A percentile compares a stretch with the other conserved stretches of the same genome.
Conservation (phyloP, 2,113 vertebrate genomes). For the Equus przewalskii region DNA sequence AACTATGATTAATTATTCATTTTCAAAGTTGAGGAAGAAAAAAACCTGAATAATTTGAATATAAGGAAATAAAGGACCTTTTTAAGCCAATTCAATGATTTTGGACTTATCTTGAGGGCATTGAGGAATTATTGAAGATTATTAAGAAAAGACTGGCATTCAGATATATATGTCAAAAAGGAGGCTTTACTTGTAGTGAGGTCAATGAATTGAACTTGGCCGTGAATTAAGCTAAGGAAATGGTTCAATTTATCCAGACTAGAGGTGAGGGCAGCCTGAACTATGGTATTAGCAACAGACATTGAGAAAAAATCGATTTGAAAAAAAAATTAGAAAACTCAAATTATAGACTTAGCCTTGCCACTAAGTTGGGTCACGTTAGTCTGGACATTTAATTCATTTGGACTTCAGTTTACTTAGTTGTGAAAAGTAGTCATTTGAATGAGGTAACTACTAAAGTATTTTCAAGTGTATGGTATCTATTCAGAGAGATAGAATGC, state of each 20-base stretch:
- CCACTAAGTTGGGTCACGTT: background rate
- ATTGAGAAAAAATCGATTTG: background rate
- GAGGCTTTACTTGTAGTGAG: background rate
- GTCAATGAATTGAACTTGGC: background rate
- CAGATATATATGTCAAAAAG: background rate
- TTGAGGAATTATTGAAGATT: background rate
- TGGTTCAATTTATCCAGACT: background rate
- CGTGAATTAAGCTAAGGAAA: background rate
- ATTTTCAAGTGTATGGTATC: background rate
- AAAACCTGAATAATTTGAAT: background rate
- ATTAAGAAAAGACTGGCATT: background rate
- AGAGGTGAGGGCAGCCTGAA: background rate
- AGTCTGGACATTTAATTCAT: background rate
- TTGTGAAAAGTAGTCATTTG: conserved; percentile 7
- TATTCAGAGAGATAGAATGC: background rate
- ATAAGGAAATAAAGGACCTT: background rate
- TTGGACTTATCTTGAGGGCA: background rate
- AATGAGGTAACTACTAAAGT: background rate
- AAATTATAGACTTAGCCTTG: background rate
- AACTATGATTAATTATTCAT: background rate
- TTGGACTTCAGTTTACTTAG: background rate
- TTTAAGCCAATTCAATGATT: background rate
- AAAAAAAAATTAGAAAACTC: background rate
- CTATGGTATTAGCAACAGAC: background rate
- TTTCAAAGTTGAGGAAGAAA: background rate